phyloP scores from a whole-genome alignment of 2,888 invertebrate species.

The Slavum lentiscoides region DNA sequence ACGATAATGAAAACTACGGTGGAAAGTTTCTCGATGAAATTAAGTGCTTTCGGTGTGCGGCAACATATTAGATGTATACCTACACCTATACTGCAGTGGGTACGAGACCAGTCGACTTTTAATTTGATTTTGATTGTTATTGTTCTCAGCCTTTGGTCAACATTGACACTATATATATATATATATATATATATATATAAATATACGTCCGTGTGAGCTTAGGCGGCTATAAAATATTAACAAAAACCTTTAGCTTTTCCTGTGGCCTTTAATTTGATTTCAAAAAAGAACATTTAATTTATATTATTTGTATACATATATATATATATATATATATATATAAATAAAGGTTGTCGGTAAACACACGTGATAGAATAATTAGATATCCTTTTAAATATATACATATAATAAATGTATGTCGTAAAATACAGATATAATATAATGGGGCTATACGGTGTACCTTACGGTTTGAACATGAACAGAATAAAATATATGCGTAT shows the following conservation, averaged over 20 bases:
- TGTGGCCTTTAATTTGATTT: conserved; percentile 5
- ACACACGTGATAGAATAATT: neutral
- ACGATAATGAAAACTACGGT: neutral
- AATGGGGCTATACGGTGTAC: no score
- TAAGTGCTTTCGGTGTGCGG: conserved; percentile 1
- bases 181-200: neutral
- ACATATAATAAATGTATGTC: no score
- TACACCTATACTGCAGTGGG: no score
- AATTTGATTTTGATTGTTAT: conserved; percentile 33
- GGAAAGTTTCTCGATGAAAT: neutral
- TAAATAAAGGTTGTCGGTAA: neutral
- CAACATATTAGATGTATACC: neutral
- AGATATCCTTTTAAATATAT: no score
- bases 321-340: neutral
- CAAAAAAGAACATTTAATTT: neutral
- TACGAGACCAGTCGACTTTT: neutral
- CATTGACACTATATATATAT: neutral
- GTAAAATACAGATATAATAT: no score
- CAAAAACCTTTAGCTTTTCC: conserved; percentile 11
- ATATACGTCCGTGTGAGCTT: neutral
- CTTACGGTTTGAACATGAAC: no score
- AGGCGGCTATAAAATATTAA: neutral
- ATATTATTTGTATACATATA: no score
- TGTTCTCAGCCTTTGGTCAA: conserved; percentile 5
- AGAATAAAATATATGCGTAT: no score